A percentile compares a stretch with the other conserved stretches of the same genome.
phyloP scores from a whole-genome alignment of 2,797 vertebrate genomes.

The Takifugu ocellatus region DNA sequence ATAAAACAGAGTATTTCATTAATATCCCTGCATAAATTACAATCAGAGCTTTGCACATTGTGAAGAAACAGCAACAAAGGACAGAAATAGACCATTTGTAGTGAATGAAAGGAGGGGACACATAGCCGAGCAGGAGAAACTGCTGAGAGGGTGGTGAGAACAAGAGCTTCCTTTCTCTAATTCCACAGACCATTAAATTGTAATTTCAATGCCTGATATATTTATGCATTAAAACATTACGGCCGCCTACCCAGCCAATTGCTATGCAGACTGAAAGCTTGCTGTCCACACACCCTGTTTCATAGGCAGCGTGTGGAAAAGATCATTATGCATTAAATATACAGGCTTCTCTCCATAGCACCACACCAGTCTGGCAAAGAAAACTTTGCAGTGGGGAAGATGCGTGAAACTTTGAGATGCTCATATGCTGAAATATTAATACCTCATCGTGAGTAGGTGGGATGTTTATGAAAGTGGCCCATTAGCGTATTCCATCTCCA shows the following conservation, averaged over 20 bases:
- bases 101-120: slow-evolving; percentile 6
- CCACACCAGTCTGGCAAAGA: neutral
- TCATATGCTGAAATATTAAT: neutral
- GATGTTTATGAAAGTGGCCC: neutral
- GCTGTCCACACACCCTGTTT: slow-evolving; percentile 28
- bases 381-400: neutral
- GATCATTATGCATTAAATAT: slow-evolving; percentile 26
- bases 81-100: neutral
- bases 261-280: slow-evolving; percentile 42
- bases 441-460: neutral
- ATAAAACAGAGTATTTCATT: slow-evolving; percentile 1
- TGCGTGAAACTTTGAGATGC: neutral
- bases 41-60: neutral
- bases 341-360: slow-evolving; percentile 11
- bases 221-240: slow-evolving; percentile 61
- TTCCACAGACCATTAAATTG: slow-evolving; percentile 64
- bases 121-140: slow-evolving; percentile 1
- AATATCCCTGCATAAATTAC: neutral
- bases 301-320: slow-evolving; percentile 22
- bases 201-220: slow-evolving; percentile 61
- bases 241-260: slow-evolving; percentile 48
- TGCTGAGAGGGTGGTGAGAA: slow-evolving; percentile 11
- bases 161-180: slow-evolving; percentile 53
- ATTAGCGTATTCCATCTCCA: neutral
- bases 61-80: neutral